Conservation (phyloP, 1,140 invertebrate species). For the Metaphire vulgaris region DNA sequence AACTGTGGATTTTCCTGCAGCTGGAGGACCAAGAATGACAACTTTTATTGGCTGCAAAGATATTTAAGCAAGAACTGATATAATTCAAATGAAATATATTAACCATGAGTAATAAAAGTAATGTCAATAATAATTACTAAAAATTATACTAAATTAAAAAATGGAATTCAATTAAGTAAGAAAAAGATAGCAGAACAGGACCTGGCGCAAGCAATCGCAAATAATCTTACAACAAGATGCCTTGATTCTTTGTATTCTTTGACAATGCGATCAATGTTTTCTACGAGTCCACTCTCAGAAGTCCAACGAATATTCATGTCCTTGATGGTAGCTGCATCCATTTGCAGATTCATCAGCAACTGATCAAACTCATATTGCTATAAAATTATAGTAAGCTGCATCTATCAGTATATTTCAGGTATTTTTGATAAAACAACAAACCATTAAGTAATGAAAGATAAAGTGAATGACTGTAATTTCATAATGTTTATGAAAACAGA, state of each 20-base stretch:
- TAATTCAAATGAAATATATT: no score
- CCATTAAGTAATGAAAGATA: no score
- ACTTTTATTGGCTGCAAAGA: slow-evolving; percentile 58
- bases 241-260: slow-evolving; percentile 61
- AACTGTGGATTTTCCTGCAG: slow-evolving; percentile 62
- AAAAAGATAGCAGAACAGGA: no score
- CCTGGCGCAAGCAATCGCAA: no score
- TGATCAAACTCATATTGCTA: slow-evolving; percentile 53
- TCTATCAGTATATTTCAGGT: not conserved
- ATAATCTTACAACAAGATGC: slow-evolving; percentile 54
- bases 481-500: no score
- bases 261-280: slow-evolving; percentile 58
- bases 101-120: no score
- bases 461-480: no score
- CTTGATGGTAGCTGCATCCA: slow-evolving; percentile 62
- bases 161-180: no score
- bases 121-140: no score
- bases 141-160: no score
- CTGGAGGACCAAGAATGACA: slow-evolving; percentile 65
- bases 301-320: slow-evolving; percentile 61
- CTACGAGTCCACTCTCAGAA: slow-evolving; percentile 58
- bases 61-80: no score
- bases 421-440: no score
- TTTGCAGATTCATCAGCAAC: slow-evolving; percentile 54
- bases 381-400: slow-evolving; percentile 1